phyloP scores from a whole-genome alignment of 2,888 invertebrate genomes.

The Ditula angustiorana region DNA sequence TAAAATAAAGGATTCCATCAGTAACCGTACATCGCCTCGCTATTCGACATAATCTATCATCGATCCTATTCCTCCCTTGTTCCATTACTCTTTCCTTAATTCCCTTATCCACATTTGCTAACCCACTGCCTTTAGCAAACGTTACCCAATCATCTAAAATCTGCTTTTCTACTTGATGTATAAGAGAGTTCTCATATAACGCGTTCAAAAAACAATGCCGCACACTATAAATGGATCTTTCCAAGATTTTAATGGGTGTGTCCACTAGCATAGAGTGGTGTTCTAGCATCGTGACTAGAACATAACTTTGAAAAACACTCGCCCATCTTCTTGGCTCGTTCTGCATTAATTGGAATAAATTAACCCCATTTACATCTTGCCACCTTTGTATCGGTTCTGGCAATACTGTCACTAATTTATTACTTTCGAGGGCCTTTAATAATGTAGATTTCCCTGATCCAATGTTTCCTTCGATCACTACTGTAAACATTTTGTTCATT shows the following conservation, averaged over 20 bases:
- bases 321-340: not conserved
- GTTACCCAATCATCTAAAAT: not conserved
- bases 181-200: not conserved
- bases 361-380: not conserved
- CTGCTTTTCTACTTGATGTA: not conserved
- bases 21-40: no score
- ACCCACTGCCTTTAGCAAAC: not conserved
- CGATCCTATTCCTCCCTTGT: no score
- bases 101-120: not conserved
- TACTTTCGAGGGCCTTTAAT: no score
- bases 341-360: not conserved
- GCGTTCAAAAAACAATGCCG: not conserved
- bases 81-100: no score
- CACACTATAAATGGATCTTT: not conserved
- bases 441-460: no score
- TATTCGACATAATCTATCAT: no score
- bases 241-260: not conserved
- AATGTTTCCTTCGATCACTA: no score
- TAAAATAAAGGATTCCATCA: no score
- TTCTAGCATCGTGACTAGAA: not conserved
- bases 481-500: no score
- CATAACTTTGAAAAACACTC: not conserved
- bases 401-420: not conserved
- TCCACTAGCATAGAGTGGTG: not conserved
- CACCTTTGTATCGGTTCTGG: not conserved